phyloP scores from a whole-genome alignment of 1,140 invertebrate genomes.

The Drosophila lini region DNA sequence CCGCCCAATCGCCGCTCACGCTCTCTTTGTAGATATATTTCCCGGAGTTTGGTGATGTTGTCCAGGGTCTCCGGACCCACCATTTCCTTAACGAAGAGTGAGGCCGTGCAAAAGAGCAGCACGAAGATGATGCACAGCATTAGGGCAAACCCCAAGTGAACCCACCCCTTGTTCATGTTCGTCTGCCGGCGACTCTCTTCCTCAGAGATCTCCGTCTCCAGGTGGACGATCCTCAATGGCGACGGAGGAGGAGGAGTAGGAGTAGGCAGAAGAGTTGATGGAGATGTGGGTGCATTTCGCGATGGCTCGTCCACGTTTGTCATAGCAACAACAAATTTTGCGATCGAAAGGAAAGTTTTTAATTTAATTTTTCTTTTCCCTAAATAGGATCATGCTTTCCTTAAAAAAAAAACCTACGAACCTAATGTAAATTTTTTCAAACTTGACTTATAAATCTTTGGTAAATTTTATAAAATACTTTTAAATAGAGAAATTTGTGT shows the following conservation, averaged over 20 bases:
- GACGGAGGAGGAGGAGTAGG: not conserved
- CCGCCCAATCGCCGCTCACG: slow-evolving; percentile 38
- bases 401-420: not conserved
- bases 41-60: slow-evolving; percentile 21
- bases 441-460: not conserved
- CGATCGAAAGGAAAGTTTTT: not conserved
- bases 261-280: too few relatives aligned
- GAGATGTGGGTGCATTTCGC: not conserved
- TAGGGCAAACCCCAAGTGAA: slow-evolving; percentile 9
- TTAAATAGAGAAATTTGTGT: too few relatives aligned
- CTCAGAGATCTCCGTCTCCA: slow-evolving; percentile 7
- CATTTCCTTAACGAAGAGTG: slow-evolving; percentile 4
- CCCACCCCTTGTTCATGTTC: not conserved
- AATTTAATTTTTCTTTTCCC: not conserved
- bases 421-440: not conserved
- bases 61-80: not conserved
- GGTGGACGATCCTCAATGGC: not conserved
- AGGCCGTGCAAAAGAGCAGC: slow-evolving; percentile 38
- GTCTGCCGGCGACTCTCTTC: slow-evolving; percentile 8
- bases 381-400: not conserved
- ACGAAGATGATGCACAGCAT: slow-evolving; percentile 33
- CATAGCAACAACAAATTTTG: slow-evolving; percentile 8
- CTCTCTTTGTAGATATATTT: slow-evolving; percentile 23
- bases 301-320: not conserved
- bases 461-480: too few relatives aligned